Percentiles rank a stretch among this genome's conserved stretches.
phyloP scores from a whole-genome alignment of 2,797 vertebrate genomes.

The Pipistrellus kuhlii region DNA sequence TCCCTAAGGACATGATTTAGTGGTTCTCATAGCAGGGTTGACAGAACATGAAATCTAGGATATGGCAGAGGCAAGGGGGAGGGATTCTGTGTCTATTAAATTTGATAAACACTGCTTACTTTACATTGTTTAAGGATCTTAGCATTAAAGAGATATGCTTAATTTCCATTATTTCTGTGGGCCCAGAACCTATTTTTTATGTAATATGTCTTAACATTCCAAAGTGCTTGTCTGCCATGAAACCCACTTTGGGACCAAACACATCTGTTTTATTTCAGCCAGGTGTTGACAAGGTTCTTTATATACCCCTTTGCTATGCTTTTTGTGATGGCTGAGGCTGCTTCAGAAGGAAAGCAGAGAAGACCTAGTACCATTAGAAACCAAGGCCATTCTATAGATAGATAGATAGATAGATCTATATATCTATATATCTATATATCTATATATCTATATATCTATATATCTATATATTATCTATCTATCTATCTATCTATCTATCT shows the following conservation, averaged over 20 bases:
- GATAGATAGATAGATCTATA: background rate
- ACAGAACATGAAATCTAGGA: background rate
- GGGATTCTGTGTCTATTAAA: background rate
- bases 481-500: too few relatives aligned
- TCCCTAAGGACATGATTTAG: background rate
- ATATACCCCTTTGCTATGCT: background rate
- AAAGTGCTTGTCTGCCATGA: background rate
- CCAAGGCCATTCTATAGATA: background rate
- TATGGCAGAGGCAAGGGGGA: too few relatives aligned
- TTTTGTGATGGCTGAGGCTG: background rate
- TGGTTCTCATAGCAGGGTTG: slow-evolving; percentile 23
- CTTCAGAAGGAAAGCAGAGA: background rate
- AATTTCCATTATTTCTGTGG: background rate
- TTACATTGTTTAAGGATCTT: background rate
- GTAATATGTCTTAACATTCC: background rate
- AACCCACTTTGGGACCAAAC: background rate
- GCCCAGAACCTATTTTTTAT: background rate
- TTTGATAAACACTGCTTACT: background rate
- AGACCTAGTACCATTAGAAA: background rate
- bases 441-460: too few relatives aligned
- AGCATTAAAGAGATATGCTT: background rate
- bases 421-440: too few relatives aligned
- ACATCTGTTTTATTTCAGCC: background rate
- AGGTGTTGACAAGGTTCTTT: background rate
- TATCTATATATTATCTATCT: too few relatives aligned